These are phyloP conservation scores for Rhyzopertha dominica DNA, from an alignment of 1,140 invertebrate genomes.

Conservation along the genomic window DNA sequence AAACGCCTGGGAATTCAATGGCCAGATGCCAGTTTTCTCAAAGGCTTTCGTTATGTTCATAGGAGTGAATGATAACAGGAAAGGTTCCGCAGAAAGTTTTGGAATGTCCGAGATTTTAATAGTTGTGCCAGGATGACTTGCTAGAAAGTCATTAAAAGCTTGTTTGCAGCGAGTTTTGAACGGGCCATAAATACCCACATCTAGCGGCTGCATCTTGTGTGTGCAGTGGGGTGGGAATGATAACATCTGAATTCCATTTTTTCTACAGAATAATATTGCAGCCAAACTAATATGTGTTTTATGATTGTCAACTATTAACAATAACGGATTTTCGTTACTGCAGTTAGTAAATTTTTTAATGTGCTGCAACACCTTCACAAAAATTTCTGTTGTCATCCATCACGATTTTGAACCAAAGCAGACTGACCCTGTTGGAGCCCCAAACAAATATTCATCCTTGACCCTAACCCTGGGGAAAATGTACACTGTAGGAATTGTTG, in stretches of 20 bases:
- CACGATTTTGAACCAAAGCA: slow-evolving; percentile 43
- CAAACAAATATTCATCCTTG: slow-evolving; percentile 39
- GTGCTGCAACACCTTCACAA: too few relatives aligned
- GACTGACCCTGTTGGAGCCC: slow-evolving; percentile 34
- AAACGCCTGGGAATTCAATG: too few relatives aligned
- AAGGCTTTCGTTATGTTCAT: too few relatives aligned
- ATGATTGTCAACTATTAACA: slow-evolving; percentile 23
- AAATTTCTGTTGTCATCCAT: slow-evolving; percentile 47
- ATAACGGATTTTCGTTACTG: slow-evolving; percentile 4
- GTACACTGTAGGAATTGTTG: slow-evolving; percentile 34
- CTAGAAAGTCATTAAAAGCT: too few relatives aligned
- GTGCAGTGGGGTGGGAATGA: slow-evolving; percentile 41
- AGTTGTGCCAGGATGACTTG: too few relatives aligned
- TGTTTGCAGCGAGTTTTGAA: slow-evolving; percentile 39
- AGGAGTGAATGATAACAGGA: too few relatives aligned
- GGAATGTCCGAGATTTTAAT: too few relatives aligned
- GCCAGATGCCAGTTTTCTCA: too few relatives aligned
- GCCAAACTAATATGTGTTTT: slow-evolving; percentile 23
- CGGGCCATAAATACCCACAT: slow-evolving; percentile 36
- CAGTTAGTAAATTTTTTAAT: too few relatives aligned
- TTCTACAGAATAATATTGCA: slow-evolving; percentile 30
- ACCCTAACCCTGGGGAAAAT: slow-evolving; percentile 34
- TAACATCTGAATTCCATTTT: slow-evolving; percentile 38
- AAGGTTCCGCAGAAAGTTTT: too few relatives aligned
- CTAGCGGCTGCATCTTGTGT: slow-evolving; percentile 44